Base-by-base conservation (phyloP, 2,797 vertebrate genomes). In the Falco concolor region DNA sequence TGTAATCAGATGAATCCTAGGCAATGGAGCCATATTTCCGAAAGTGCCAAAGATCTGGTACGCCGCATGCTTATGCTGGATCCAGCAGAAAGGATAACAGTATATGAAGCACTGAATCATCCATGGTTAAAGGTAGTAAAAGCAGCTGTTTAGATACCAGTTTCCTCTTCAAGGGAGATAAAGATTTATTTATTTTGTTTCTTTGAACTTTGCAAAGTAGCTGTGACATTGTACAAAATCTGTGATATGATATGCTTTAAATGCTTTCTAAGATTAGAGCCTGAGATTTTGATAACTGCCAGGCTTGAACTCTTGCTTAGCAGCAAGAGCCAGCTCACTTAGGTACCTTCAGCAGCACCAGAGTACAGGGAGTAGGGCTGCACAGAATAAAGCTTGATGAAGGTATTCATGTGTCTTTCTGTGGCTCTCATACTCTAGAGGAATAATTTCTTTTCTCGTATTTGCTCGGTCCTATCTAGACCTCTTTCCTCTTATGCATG, bases 31-130 rank as follows among this genome's bases (percentile, higher is more conserved):
- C 99, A 99, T 98, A 99, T 99, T 97, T 99, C 99, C 13, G 99
- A 99, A 98, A 99, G 99, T 97, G 99, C 99, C 97, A 99, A 99
- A 98, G 99, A 99, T 91, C 98, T 99, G 97, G 99, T 99, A 85
- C 98, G 99, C n/a, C 99, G 99, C 93, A 99, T 99, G 99, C 98
- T 99, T 93, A 99, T 99, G 99, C 98, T 99, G 97, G 99, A 99
- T 96, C 99, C 99, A 20, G 99, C 99, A 16, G 99, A 99, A 98
- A 99, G 99, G 94, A 99, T 99, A 98, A 99, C 99, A 9, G 99
- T 99, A 80, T 99, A 99, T 72, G 99, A 99, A 98, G 99, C 99
- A 64, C 98, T 99, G 94, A 99, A 99, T 98, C 99, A 99, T 98
- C 99, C 99, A 94, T 99, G 99, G 99, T 99, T 99, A 90, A 99